These are phyloP conservation scores for Formica selysi DNA, from an alignment of 1,140 invertebrate genomes.

Conservation along the genomic window DNA sequence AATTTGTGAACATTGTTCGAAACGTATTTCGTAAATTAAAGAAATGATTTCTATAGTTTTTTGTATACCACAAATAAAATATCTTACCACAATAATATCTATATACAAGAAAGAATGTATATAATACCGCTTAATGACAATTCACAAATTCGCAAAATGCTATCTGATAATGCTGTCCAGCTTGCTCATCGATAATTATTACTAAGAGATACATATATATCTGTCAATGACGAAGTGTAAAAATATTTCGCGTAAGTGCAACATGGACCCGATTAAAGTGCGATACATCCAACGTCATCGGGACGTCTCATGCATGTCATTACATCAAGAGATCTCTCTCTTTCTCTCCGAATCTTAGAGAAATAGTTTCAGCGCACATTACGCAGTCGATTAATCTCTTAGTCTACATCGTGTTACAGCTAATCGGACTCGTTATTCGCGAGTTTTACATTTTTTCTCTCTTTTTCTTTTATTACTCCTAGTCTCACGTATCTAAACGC, in stretches of 20 bases:
- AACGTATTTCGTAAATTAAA: neutral
- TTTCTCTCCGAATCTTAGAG: neutral
- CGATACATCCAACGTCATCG: slow-evolving; percentile 17
- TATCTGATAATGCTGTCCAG: neutral
- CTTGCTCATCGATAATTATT: slow-evolving; percentile 19
- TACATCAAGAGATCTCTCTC: slow-evolving; percentile 18
- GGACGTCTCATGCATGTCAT: slow-evolving; percentile 4
- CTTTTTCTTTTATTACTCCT: slow-evolving; percentile 47
- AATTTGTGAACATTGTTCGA: neutral
- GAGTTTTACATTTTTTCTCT: slow-evolving; percentile 38
- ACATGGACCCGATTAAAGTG: slow-evolving; percentile 70
- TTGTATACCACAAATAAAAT: neutral
- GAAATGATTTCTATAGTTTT: neutral
- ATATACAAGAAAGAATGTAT: neutral
- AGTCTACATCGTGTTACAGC: slow-evolving; percentile 60
- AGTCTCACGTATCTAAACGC: slow-evolving; percentile 68
- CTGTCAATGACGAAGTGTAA: slow-evolving; percentile 14
- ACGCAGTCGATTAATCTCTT: slow-evolving; percentile 68
- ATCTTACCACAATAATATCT: neutral
- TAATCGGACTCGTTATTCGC: slow-evolving; percentile 59
- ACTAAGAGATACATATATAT: slow-evolving; percentile 16
- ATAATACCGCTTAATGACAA: neutral
- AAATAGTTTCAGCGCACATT: slow-evolving; percentile 63
- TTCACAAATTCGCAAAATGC: slow-evolving; percentile 9
- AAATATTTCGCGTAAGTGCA: slow-evolving; percentile 44